Evolutionary conservation across 2,797 vertebrate genomes (phyloP), one percentile per base, ranked within the genome.

Genomic region (Myripristis murdjan): DNA sequence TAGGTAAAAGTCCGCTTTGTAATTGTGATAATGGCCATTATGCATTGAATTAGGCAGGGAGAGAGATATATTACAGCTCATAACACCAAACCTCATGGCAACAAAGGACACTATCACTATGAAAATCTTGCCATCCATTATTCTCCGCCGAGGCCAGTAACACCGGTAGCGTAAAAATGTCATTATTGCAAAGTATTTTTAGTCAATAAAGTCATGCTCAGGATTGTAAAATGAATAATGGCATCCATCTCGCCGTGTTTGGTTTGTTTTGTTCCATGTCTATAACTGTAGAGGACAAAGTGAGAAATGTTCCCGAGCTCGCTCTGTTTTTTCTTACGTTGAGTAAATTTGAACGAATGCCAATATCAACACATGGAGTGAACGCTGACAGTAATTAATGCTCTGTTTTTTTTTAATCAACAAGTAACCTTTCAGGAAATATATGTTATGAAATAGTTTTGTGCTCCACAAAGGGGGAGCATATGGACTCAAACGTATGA

Each of bases 261-360:
- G 26, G 61, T 77, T 54, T 57, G 67, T 77, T 77, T 73, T 64
- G 73, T 82, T 76, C 60, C 2, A 10, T 61, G 73, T 83, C 68
- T 69, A 12, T 39, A 39, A 76, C 74, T 48, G 18, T 73, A 67
- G 74, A 83, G 63, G 63, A 84, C 72, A 73, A 62, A 68, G 64
- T 63, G 76, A 87, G 80, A 87, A 86, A 85, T 49, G 68, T 82
- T 65, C 73, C 85, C 72, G 73, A 84, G 85, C 55, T 35, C 18
- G 73, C 86, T 90, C 89, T 90, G 91, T 91, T 85, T n/a, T n/a
- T n/a, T n/a, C 83, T 72, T 37, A 60, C 77, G 24, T 68, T 70
- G 84, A 86, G 65, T 61, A 66, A 49, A 76, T 81, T 53, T 85
- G 84, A 90, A 70, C 51, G 12, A 31, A 41, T 51, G 91, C 90